A percentile compares a stretch with the other conserved stretches of the same genome.
phyloP scores from a whole-genome alignment of 2,113 vertebrate species.

The Pimephales promelas region DNA sequence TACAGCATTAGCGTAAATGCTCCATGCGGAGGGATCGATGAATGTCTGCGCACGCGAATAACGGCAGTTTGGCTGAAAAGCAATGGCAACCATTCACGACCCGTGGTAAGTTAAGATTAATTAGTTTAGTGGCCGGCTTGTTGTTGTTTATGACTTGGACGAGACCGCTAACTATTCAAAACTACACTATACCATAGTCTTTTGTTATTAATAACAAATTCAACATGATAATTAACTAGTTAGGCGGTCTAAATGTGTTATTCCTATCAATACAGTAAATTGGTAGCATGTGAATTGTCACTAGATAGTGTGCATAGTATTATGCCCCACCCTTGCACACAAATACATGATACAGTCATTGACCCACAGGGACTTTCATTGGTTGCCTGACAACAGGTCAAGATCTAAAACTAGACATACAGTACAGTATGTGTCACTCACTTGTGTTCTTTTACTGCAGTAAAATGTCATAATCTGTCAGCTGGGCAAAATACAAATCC shows the following conservation, averaged over 20 bases:
- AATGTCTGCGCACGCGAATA: constrained; percentile 58
- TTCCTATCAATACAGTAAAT: background rate
- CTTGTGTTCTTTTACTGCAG: background rate
- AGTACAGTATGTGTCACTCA: background rate
- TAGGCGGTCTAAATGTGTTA: background rate
- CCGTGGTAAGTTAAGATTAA: constrained; percentile 69
- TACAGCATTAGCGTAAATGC: constrained; percentile 45
- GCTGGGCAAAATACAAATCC: background rate
- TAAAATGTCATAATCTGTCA: constrained; percentile 6
- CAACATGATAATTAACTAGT: background rate
- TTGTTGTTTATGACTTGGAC: background rate
- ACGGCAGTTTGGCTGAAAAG: constrained; percentile 50
- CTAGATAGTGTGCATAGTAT: background rate
- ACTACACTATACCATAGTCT: background rate
- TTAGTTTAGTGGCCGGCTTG: background rate
- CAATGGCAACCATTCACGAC: constrained; percentile 68
- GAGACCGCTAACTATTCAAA: no score
- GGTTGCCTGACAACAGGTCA: constrained; percentile 20
- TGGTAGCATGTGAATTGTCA: background rate
- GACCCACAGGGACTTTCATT: background rate
- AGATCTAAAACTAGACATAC: background rate
- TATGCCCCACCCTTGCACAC: constrained; percentile 25
- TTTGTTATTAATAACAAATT: background rate
- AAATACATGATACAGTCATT: constrained; percentile 14
- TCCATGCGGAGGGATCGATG: constrained; percentile 67